Evolutionary conservation across 1,140 invertebrate genomes (phyloP), one percentile per base, ranked within the genome.

Genomic region (Dendroctonus valens): DNA sequence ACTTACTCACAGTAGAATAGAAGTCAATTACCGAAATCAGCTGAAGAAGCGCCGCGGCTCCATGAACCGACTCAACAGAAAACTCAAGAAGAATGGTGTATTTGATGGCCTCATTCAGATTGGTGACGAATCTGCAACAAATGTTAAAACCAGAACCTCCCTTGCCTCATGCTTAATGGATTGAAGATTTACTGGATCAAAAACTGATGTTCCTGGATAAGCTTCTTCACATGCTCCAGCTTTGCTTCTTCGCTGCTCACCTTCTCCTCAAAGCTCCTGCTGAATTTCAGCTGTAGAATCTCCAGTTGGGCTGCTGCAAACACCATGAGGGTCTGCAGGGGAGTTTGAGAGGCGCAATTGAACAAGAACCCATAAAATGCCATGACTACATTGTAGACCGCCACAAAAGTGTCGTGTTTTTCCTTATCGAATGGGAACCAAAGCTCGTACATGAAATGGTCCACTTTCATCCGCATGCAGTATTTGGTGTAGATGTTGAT

Each of bases 391-490:
- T 44, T 58, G 37, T 41, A 41, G 14, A 15, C 8, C 4, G 15
- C 37, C n/a, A 58, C 55, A 11, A 14, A 14, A 7, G 8, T 12
- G 15, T 12, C 11, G 15, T 58, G 41, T 58, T 41, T 14, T 14
- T 41, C 41, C 37, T 58, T 58, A 44, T 42, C 41, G 37, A 58
- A 58, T 7, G 55, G 55, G 41, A 42, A 58, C 55, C 55, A 58
- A 7, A 58, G 11, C 12, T 58, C 55, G 39, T 55, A 55, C 53
- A 55, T 55, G 3, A 55, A 55, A 55, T 38, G 37, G 11, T 55
- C 53, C 26, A 26, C 26, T 15, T 42, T 44, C 6, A 39, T 9
- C 15, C 11, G 7, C 7, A 44, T 26, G 11, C 2, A 5, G 46
- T 14, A 15, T 44, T 44, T 44, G 7, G 11, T n/a, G 12, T 38